Evolutionary conservation across 1,140 invertebrate species (phyloP), one percentile per base, ranked within the genome.

Genomic region (Orchesella cincta): DNA sequence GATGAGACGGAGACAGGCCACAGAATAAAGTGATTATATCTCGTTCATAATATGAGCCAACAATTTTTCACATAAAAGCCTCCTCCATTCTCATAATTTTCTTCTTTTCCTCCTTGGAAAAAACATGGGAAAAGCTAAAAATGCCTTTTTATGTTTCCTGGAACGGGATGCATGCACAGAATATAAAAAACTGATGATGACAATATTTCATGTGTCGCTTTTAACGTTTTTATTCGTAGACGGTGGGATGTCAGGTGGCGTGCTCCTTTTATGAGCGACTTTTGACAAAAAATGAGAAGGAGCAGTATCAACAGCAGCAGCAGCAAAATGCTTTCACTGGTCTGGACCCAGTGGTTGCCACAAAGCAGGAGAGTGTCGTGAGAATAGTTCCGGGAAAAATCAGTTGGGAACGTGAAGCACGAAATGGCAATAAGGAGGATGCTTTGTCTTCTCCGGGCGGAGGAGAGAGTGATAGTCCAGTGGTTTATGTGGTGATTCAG

Each of bases 401-500:
- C 26, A 36, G 35, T 73, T 79, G 78, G 78, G 74, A 16, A 23
- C 8, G 39, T 46, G 8, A 46, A 46, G 39, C 39, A 16, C 23
- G 54, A 14, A 57, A 57, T 23, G 26, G 12, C 54, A 12, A 23
- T 5, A 46, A 46, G 18, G 39, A 46, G 18, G 5, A 5, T 5
- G 5, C 39, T 5, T 46, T 18, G 39, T 46, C 39, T 46, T 5
- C 39, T 46, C 18, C 39, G n/a, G n/a, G n/a, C n/a, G n/a, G n/a
- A n/a, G n/a, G n/a, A n/a, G n/a, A n/a, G n/a, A n/a, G 46, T n/a
- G 46, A 51, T 14, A 20, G 23, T 29, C 89, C 89, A 23, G 83
- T 90, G n/a, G 89, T 91, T 23, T 91, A 90, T 84, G 89, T 91
- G 2, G 89, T 91, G 29, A 90, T 91, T 89, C 85, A 89, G 1